Evolutionary conservation across 2,888 invertebrate species (phyloP), one percentile per base, ranked within the genome.

Genomic region (Galerucella nymphaeae): DNA sequence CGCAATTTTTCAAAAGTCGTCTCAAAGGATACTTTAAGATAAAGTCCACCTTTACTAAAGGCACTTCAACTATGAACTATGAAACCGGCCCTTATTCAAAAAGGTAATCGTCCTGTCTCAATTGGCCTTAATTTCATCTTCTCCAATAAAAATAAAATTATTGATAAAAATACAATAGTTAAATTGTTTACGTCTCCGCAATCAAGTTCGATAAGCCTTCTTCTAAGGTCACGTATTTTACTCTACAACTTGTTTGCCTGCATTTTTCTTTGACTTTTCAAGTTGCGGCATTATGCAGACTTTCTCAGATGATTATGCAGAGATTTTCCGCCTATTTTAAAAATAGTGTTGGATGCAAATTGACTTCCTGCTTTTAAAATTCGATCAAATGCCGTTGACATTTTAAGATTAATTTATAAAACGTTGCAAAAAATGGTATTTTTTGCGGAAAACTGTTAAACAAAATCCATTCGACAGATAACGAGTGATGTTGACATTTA

Each of bases 141-240:
- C 16, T 10, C 10, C n/a, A 41, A 59, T 23, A 73, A 72, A 75
- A 66, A 42, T 11, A n/a, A n/a, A n/a, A n/a, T 42, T 10, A 3
- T 42, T 74, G 3, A 23, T 23, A 23, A 65, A 75, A 66, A 74
- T 30, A 57, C 62, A 64, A 70, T 72, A 73, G 72, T 69, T 72
- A 72, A 74, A 8, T 71, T 79, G 79, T 77, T 80, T 79, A 77
- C 78, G 75, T 76, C 73, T 74, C 75, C 76, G 73, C 75, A 73
- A 78, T 75, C 59, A 68, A 58, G 64, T 57, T 59, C 68, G 69
- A 72, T 72, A 72, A 72, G 65, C 42, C 59, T 68, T 59, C 57
- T 68, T 50, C n/a, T n/a, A n/a, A 68, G 59, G 68, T 68, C 68
- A 64, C 65, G 65, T 64, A 57, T 55, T 70, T 70, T 55, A 66